phyloP scores from a whole-genome alignment of 1,140 invertebrate genomes.

The Hycleus phaleratus region DNA sequence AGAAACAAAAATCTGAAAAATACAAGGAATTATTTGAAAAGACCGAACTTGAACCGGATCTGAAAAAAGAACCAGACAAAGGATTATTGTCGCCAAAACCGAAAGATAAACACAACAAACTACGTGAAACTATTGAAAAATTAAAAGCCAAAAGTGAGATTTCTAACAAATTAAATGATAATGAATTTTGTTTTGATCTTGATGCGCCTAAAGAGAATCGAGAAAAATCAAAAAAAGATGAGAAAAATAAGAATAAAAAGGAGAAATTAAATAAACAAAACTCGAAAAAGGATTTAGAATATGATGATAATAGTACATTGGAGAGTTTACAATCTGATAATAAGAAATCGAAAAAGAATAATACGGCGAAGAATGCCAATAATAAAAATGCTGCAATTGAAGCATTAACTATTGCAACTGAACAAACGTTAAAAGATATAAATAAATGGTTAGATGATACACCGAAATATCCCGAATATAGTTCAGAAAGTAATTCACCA shows the following conservation, averaged over 20 bases:
- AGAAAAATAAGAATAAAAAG: slow-evolving; percentile 28
- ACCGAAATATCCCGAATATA: slow-evolving; percentile 63
- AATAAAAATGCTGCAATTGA: slow-evolving; percentile 47
- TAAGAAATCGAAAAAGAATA: slow-evolving; percentile 32
- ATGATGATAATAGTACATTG: slow-evolving; percentile 31
- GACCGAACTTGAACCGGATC: background rate
- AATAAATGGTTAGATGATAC: slow-evolving; percentile 82
- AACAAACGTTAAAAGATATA: slow-evolving; percentile 80
- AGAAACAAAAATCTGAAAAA: slow-evolving; percentile 9
- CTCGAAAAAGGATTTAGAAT: slow-evolving; percentile 23
- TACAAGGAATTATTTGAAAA: slow-evolving; percentile 10
- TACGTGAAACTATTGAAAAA: slow-evolving; percentile 55
- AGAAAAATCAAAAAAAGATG: slow-evolving; percentile 32
- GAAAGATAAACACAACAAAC: slow-evolving; percentile 51
- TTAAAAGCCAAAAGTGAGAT: slow-evolving; percentile 54
- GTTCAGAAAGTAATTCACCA: slow-evolving; percentile 65
- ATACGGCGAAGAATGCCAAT: slow-evolving; percentile 23
- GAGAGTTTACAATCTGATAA: slow-evolving; percentile 29
- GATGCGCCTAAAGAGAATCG: slow-evolving; percentile 29
- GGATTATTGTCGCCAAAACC: slow-evolving; percentile 32
- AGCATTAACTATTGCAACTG: slow-evolving; percentile 66
- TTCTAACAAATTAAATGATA: slow-evolving; percentile 36
- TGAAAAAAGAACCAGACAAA: slow-evolving; percentile 5
- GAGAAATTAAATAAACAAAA: slow-evolving; percentile 17
- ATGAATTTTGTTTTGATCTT: slow-evolving; percentile 20